Evolutionary conservation across 1,140 invertebrate genomes (phyloP), one percentile per base, ranked within the genome.

Genomic region (Drosophila ironensis): DNA sequence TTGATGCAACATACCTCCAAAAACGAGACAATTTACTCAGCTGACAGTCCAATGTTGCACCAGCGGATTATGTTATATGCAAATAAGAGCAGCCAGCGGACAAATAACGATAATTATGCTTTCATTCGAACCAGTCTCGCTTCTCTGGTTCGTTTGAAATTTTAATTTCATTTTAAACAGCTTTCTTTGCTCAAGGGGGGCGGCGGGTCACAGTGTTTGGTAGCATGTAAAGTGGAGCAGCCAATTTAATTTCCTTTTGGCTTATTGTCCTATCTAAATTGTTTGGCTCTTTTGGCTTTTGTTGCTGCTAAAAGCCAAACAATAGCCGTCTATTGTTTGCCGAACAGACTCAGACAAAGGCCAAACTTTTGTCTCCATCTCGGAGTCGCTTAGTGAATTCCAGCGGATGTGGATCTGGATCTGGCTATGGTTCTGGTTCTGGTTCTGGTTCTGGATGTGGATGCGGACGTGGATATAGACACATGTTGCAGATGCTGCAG

Each of bases 261-360:
- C 53, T 77, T 84, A 77, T 84, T 77, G 68, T 77, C 59, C 60
- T 60, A 60, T 61, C 73, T 73, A 78, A 78, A 82, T 73, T 86
- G 80, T 82, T 78, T 78, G 57, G 63, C 56, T 77, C 42, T 63
- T 60, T 57, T 24, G 44, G 57, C 73, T 41, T 69, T 82, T 77
- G 78, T 78, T 82, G 57, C 76, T 84, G 78, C 78, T 84, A 82
- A 84, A 84, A 78, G 78, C 48, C 80, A 82, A 78, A 86, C 78
- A 84, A 78, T 84, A 50, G 59, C 28, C 45, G 53, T 50, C 82
- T 60, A 82, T 86, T 86, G 78, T 84, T 78, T 73, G 59, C 56
- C 48, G 44, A 71, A 71, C 37, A 51, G 41, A 68, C 69, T 37
- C 72, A 63, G 38, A 86, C 78, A 86, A 50, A 61, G 54, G 46